Evolutionary conservation across 1,140 invertebrate species (phyloP), one percentile per base, ranked within the genome.

Genomic region (Eulimnadia texana): DNA sequence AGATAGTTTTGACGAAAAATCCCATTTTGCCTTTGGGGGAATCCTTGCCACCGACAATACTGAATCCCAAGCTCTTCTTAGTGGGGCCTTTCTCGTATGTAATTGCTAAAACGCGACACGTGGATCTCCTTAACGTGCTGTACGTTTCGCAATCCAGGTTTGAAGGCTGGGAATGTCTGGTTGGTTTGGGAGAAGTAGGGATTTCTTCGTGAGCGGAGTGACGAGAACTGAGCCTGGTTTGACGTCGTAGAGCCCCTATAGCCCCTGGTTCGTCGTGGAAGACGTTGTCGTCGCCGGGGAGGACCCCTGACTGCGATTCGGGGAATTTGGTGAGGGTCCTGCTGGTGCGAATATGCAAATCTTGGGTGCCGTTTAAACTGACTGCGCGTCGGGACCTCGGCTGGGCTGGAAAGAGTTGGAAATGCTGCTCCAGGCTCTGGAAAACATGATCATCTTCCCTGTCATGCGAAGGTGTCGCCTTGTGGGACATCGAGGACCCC

Each of bases 1-100:
- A 77, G 53, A 80, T 76, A 16, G 77, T 74, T 64, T 78, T 75
- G 3, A 80, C 76, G 67, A 74, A 79, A 57, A 80, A 78, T 3
- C 77, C 77, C 64, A 79, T 72, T 53, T 73, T 70, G 1, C 77
- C 77, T 63, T 73, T 72, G 1, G 77, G 72, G 1, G 77, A 77
- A 67, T 80, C 78, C 56, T 67, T 68, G 22, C 79, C 79, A 19
- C 79, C 79, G 23, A 80, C 79, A 61, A 80, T 77, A 55, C 75
- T 78, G 64, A 80, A 80, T 1, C 78, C 78, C 3, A 80, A 69
- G 24, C 74, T 74, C 64, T 76, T 77, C 20, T 70, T 72, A 29
- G 70, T 67, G n/a, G 55, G 61, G 6, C 76, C 76, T 67, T 78
- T 78, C 63, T 73, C 66, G 42, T 77, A 74, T 1, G 68, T 68